Evolutionary conservation across 64 coral and sea anemone species (phyloP).

Genomic region (Catalaphyllia jardinei): DNA sequence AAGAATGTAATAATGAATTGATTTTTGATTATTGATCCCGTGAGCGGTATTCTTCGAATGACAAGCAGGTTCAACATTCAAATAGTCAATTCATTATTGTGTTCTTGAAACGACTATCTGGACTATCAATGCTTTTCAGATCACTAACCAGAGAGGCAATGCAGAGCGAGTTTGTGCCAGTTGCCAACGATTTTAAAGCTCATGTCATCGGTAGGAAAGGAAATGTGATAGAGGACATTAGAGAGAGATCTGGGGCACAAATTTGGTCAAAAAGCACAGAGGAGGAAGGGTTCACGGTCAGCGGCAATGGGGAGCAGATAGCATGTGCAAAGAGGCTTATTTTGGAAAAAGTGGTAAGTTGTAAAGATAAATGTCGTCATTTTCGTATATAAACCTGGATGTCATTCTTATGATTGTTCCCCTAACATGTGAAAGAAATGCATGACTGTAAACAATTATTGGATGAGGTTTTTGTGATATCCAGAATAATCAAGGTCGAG

Average conservation of each 20-base stretch:
- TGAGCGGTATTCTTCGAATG: too few species aligned
- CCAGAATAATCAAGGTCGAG: too few species aligned
- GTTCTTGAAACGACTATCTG: too few species aligned
- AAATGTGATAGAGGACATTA: neutral
- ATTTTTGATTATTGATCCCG: too few species aligned
- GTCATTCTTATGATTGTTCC: too few species aligned
- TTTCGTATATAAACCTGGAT: too few species aligned
- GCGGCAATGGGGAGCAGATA: neutral
- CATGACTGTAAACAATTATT: too few species aligned
- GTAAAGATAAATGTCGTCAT: neutral
- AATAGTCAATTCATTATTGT: too few species aligned
- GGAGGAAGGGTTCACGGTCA: neutral
- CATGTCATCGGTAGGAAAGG: neutral
- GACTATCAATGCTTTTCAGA: too few species aligned
- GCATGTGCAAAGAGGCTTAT: neutral
- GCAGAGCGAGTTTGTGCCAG: neutral
- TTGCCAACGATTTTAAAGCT: neutral
- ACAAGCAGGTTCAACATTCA: too few species aligned
- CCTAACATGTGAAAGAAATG: too few species aligned
- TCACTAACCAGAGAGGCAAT: neutral
- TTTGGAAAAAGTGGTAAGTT: conserved; percentile 14
- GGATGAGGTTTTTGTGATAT: neutral
- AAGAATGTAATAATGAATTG: too few species aligned
- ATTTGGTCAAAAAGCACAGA: neutral
- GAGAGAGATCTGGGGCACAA: neutral